phyloP scores from a whole-genome alignment of 2,113 vertebrate species.

The Felis catus region F.catus_Fca126_mat1.0 CM031413.1:57964001-57964500 shows the following conservation, averaged over 20 bases:
- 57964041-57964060: neutral
- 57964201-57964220: neutral
- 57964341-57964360: neutral
- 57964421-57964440: neutral
- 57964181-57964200: neutral
- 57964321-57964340: neutral
- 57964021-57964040: neutral
- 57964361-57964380: neutral
- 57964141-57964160: neutral
- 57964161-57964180: neutral
- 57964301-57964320: neutral
- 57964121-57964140: neutral
- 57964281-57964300: neutral
- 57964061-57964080: neutral
- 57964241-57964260: neutral
- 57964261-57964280: neutral
- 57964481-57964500: neutral
- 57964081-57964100: neutral
- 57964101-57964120: neutral
- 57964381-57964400: neutral
- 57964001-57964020: neutral
- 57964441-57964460: neutral
- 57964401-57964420: neutral
- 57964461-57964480: neutral
- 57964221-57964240: neutral